Percentiles rank a stretch among this genome's conserved stretches.
These are phyloP conservation scores for Zaprionus ornatus DNA, from an alignment of 1,140 invertebrate genomes.

Conservation along the genomic window DNA sequence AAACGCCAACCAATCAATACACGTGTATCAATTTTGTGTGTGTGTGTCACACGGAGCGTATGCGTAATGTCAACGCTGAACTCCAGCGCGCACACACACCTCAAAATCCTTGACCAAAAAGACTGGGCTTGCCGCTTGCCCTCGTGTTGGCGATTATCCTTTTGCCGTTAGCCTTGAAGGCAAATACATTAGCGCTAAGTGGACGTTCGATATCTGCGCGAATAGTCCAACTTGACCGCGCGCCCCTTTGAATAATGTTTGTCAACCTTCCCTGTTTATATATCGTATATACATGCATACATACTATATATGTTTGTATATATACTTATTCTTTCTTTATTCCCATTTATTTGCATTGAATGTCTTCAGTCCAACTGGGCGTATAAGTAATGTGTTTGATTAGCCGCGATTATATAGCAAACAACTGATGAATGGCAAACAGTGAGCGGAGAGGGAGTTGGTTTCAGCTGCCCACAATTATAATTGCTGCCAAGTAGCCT, in stretches of 20 bases:
- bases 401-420: constrained; percentile 30
- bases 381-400: constrained; percentile 60
- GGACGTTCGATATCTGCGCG: constrained; percentile 31
- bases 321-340: background rate
- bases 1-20: constrained; percentile 60
- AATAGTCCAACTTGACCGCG: background rate
- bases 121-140: background rate
- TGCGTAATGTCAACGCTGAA: constrained; percentile 56
- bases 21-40: background rate
- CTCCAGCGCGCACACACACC: constrained; percentile 58
- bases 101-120: constrained; percentile 67
- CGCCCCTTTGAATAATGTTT: constrained; percentile 23
- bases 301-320: background rate
- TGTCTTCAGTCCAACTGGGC: constrained; percentile 38
- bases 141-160: constrained; percentile 22
- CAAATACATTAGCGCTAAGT: constrained; percentile 59
- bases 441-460: background rate
- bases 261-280: constrained; percentile 29
- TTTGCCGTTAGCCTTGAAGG: constrained; percentile 58
- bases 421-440: background rate
- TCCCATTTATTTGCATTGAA: constrained; percentile 40
- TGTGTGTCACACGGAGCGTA: constrained; percentile 40
- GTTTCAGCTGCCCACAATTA: background rate
- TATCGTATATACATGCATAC: background rate
- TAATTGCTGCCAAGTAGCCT: constrained; percentile 19